Percentiles rank a stretch among this genome's conserved stretches.
phyloP scores from a whole-genome alignment of 1,140 invertebrate genomes.

The Bombus terrestris region DNA sequence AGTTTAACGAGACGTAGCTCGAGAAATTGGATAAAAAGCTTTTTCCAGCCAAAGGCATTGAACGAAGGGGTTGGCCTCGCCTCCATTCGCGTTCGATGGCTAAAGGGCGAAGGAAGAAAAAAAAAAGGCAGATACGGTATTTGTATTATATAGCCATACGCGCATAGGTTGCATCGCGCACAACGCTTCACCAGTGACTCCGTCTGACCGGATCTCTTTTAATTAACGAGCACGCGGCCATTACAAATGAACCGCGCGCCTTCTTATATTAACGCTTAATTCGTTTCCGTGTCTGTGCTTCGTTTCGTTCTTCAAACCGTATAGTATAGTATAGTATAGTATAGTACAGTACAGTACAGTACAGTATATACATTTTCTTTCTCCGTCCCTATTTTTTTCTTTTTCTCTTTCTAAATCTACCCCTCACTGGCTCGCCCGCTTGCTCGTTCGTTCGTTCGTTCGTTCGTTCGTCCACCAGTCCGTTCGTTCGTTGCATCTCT shows the following conservation, averaged over 20 bases:
- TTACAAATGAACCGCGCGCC: slow-evolving; percentile 72
- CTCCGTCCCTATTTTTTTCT: slow-evolving; percentile 11
- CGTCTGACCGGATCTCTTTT: slow-evolving; percentile 57
- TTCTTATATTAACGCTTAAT: slow-evolving; percentile 75
- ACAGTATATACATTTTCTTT: not conserved
- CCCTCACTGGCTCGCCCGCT: not conserved
- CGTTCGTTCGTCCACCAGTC: too few species aligned
- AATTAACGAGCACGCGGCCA: slow-evolving; percentile 75
- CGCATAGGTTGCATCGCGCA: not conserved
- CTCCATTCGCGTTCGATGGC: slow-evolving; percentile 43
- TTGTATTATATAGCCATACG: not conserved
- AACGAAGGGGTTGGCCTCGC: slow-evolving; percentile 31
- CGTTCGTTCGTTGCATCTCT: not conserved
- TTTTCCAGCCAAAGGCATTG: slow-evolving; percentile 63
- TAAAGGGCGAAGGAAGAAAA: slow-evolving; percentile 20
- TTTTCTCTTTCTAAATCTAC: slow-evolving; percentile 23
- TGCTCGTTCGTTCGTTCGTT: too few species aligned
- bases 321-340: not conserved
- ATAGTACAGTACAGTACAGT: too few species aligned
- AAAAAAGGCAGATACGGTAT: slow-evolving; percentile 23
- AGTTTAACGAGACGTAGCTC: slow-evolving; percentile 81
- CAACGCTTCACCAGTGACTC: not conserved
- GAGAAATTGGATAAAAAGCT: slow-evolving; percentile 82
- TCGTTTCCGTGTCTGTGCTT: slow-evolving; percentile 53
- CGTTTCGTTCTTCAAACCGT: slow-evolving; percentile 14